Evolutionary conservation across 1,140 invertebrate genomes (phyloP).

Genomic region (Chionoecetes opilio): DNA sequence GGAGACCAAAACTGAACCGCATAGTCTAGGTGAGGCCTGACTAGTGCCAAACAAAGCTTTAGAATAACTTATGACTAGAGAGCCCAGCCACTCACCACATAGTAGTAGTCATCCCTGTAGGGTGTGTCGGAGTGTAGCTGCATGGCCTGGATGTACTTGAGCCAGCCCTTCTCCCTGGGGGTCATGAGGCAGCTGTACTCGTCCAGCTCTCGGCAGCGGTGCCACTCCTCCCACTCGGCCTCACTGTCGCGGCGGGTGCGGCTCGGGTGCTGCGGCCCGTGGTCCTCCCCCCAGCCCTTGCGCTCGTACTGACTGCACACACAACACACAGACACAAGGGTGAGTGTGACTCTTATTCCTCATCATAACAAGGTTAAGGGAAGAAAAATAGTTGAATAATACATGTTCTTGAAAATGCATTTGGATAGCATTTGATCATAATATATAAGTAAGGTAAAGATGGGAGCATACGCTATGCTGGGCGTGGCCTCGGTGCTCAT

Average conservation of each 20-base stretch:
- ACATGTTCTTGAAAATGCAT: no score
- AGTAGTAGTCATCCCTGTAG: slow-evolving; percentile 94
- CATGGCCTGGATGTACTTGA: slow-evolving; percentile 95
- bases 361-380: no score
- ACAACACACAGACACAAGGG: no score
- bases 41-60: no score
- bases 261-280: slow-evolving; percentile 41
- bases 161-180: slow-evolving; percentile 94
- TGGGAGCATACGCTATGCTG: no score
- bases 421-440: no score
- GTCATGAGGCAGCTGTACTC: slow-evolving; percentile 91
- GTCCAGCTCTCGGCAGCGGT: slow-evolving; percentile 74
- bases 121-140: slow-evolving; percentile 93
- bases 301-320: slow-evolving; percentile 45
- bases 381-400: no score
- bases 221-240: slow-evolving; percentile 80
- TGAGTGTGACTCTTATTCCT: no score
- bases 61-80: not conserved
- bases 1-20: no score
- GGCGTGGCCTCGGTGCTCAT: no score
- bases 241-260: slow-evolving; percentile 78
- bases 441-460: no score
- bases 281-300: slow-evolving; percentile 43
- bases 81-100: slow-evolving; percentile 87
- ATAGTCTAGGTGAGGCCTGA: no score